Conservation (phyloP, 2,797 vertebrate genomes). For the Lacerta agilis region DNA sequence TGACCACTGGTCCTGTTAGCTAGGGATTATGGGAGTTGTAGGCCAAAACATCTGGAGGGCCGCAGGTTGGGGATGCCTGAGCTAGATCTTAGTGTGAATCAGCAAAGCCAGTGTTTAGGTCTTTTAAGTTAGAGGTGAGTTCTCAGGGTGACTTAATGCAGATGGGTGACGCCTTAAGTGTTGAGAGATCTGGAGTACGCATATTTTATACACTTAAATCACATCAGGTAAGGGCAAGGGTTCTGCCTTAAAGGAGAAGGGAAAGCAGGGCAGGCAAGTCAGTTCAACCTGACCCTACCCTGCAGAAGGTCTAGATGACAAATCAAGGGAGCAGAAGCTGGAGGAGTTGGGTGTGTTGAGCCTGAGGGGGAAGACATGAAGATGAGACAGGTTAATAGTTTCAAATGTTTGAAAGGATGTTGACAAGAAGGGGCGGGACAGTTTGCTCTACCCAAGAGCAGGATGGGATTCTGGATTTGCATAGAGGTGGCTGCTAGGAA, state of each 20-base stretch:
- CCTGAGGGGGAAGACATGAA: background rate
- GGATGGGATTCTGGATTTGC: background rate
- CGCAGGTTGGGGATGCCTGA: too few species aligned
- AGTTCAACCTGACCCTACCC: background rate
- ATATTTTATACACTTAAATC: background rate
- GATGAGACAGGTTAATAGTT: background rate
- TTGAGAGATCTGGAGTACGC: background rate
- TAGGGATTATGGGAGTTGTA: too few species aligned
- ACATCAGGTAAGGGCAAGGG: background rate
- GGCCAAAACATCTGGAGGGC: too few species aligned
- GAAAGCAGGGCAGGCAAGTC: background rate
- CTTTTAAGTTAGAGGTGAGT: background rate
- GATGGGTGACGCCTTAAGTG: background rate
- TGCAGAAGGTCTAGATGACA: background rate
- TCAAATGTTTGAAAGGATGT: background rate
- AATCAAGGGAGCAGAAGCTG: background rate
- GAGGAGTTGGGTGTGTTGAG: constrained; percentile 1
- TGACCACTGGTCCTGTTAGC: too few species aligned
- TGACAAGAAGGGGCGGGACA: background rate
- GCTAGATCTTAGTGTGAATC: too few species aligned
- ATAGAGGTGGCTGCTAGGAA: background rate
- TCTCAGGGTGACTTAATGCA: background rate
- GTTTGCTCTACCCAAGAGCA: background rate
- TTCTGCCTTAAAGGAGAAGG: background rate
- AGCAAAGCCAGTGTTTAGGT: background rate